Conservation (phyloP, 2,797 vertebrate genomes). For the Cirrhinus mrigala region DNA sequence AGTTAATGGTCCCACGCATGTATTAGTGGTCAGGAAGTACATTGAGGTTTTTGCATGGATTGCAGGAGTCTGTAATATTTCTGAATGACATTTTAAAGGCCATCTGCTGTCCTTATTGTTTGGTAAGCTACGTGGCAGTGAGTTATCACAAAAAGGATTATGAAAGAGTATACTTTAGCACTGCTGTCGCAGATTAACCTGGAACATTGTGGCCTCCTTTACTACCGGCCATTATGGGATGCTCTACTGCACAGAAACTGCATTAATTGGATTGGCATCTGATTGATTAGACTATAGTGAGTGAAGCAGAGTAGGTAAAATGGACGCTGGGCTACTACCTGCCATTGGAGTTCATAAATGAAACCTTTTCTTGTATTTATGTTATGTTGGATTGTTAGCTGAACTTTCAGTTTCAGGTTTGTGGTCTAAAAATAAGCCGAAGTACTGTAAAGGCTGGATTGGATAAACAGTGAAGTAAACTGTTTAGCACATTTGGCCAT, state of each 20-base stretch:
- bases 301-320: conserved; percentile 48
- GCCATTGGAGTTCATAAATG: background rate
- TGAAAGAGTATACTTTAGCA: conserved; percentile 20
- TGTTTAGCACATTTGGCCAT: too few species aligned
- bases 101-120: conserved; percentile 23
- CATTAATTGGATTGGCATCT: conserved; percentile 76
- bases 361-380: background rate
- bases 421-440: too few species aligned
- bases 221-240: conserved; percentile 13
- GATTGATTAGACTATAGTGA: conserved; percentile 72
- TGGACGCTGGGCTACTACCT: background rate
- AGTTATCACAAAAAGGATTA: conserved; percentile 24
- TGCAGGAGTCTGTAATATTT: conserved; percentile 15
- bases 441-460: too few species aligned
- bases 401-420: background rate
- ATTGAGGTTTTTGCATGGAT: conserved; percentile 9
- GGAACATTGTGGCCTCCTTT: conserved; percentile 33
- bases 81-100: conserved; percentile 21
- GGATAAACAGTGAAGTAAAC: too few species aligned
- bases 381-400: too few species aligned
- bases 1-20: conserved; percentile 12
- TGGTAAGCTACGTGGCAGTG: background rate
- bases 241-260: conserved; percentile 52
- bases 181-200: conserved; percentile 14
- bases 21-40: conserved; percentile 26